These are phyloP conservation scores for Pyxicephalus adspersus DNA, from an alignment of 2,113 vertebrate genomes.

Conservation along the genomic window DNA sequence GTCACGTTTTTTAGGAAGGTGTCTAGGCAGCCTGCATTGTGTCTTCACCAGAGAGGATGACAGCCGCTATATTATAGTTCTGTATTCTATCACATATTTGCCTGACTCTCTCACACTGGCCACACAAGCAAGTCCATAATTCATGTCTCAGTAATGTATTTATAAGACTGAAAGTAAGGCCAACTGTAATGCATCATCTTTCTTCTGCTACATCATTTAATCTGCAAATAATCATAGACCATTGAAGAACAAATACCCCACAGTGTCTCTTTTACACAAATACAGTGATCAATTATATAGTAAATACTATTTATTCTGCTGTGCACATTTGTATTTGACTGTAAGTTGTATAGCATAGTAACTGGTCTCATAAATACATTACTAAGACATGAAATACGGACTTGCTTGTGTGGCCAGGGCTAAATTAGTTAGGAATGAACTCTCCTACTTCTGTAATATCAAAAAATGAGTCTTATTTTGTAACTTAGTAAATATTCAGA, in stretches of 20 bases:
- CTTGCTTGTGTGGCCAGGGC: constrained; percentile 32
- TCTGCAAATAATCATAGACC: background rate
- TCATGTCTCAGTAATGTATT: constrained; percentile 2
- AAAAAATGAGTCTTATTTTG: too few relatives aligned
- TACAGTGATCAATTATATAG: background rate
- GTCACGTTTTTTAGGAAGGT: constrained; percentile 13
- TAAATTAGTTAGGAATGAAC: too few relatives aligned
- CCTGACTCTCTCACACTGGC: constrained; percentile 14
- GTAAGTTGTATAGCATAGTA: too few relatives aligned
- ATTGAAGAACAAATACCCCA: background rate
- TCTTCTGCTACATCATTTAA: background rate
- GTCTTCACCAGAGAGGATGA: constrained; percentile 22
- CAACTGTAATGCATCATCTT: background rate
- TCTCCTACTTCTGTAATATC: too few relatives aligned
- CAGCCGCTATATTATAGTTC: constrained; percentile 6
- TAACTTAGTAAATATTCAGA: too few relatives aligned
- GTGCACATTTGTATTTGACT: too few relatives aligned
- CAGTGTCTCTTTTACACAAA: background rate
- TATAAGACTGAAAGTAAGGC: too few relatives aligned
- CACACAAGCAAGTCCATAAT: constrained; percentile 20
- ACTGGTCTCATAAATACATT: background rate
- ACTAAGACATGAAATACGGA: background rate
- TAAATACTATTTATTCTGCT: too few relatives aligned
- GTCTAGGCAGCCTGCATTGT: background rate
- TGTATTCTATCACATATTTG: constrained; percentile 26